Base-by-base conservation (phyloP, 2,797 vertebrate species). In the Crocidura indochinensis region DNA sequence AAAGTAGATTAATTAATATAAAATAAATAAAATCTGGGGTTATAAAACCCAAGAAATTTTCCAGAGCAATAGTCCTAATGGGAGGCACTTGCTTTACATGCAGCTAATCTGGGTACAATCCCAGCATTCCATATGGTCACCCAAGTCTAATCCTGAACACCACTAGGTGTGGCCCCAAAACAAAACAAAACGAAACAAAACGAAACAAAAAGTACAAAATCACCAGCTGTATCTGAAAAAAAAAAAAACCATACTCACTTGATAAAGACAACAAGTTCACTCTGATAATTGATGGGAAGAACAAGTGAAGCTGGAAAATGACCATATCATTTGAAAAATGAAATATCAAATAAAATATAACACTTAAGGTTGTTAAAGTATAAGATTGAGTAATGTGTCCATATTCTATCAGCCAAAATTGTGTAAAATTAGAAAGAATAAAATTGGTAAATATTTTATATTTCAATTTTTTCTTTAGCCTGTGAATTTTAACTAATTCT, bases 281-380 rank as follows among this genome's bases (percentile, higher is more conserved):
- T 99, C 99, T 67, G 97, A 98, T 93, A 99, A 98, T 0, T 98
- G 99, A 97, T 99, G 98, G 98, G 98, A 99, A 94, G 97, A 98
- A 2, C 98, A 99, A 10, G 94, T 7, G 97, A 99, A 46, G 97
- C 98, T 0, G 99, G 98, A 72, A 9, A 96, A 97, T 68, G 98
- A 99, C 94, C 96, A 99, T 78, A 8, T 98, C 84, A 96, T 97
- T 69, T 84, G 29, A 62, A 83, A 15, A 62, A 82, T 17, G n/a
- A 92, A 22, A 80, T 0, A 68, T 6, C 67, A 74, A 85, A 91
- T 12, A 44, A 24, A 95, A 93, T 71, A 84, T 93, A 68, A 96
- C 93, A 44, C 56, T 78, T 69, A 64, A 72, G 4, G 24, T 15
- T 14, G 93, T 67, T 65, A 29, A 88, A 84, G 56, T 73, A 62